Conservation (phyloP, 2,113 vertebrate genomes). For the Dermatemys mawii region DNA sequence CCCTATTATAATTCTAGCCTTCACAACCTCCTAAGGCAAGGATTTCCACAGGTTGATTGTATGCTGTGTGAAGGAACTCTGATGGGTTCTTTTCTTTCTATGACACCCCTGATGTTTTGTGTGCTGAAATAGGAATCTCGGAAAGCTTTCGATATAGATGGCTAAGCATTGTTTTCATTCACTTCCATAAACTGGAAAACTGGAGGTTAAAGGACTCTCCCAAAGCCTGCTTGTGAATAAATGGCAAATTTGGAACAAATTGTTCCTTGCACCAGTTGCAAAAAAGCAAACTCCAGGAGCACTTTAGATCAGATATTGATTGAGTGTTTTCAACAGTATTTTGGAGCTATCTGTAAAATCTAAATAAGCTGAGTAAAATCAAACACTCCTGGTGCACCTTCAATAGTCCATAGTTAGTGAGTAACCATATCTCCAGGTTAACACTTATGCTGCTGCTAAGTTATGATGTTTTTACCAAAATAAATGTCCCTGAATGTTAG, state of each 20-base stretch:
- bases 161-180: fast-evolving
- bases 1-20: too few species aligned
- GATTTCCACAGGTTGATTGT: too few species aligned
- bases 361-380: background rate
- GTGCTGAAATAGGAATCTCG: background rate
- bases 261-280: background rate
- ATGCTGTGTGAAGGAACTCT: too few species aligned
- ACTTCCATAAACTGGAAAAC: background rate
- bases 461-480: background rate
- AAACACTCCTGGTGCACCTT: too few species aligned
- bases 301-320: background rate
- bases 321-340: fast-evolving
- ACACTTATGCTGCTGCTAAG: background rate
- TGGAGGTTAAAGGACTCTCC: background rate
- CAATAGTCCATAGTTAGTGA: background rate
- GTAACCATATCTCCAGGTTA: background rate
- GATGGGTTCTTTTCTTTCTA: background rate
- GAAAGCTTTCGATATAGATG: background rate
- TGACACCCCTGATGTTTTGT: background rate
- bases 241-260: background rate
- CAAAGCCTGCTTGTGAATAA: background rate
- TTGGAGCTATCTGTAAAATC: background rate
- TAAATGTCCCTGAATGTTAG: background rate
- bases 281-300: background rate
- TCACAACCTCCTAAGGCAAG: too few species aligned